A percentile compares a stretch with the other conserved stretches of the same genome.
Evolutionary conservation across 2,888 invertebrate species (phyloP).

Genomic region (Sicus ferrugineus): DNA sequence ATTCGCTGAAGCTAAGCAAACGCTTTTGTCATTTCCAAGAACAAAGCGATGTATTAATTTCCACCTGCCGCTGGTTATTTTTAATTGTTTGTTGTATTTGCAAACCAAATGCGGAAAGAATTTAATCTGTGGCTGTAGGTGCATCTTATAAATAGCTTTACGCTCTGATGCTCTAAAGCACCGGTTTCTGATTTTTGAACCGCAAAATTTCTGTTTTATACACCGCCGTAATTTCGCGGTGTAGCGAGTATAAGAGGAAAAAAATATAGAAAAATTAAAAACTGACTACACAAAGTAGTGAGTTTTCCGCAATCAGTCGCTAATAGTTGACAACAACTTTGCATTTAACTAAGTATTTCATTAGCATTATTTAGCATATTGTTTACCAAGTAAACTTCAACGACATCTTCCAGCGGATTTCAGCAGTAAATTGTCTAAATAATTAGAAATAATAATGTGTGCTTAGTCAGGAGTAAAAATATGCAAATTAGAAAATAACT

Average conservation of each 20-base stretch:
- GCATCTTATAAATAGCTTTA: not conserved
- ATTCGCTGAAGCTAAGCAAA: not conserved
- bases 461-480: not conserved
- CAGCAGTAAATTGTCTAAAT: not conserved
- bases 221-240: too few relatives aligned
- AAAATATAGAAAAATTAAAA: not conserved
- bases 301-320: not conserved
- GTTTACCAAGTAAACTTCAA: not conserved
- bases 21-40: not conserved
- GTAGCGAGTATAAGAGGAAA: not conserved
- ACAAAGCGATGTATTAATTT: not conserved
- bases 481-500: not conserved
- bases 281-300: not conserved
- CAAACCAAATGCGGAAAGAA: too few relatives aligned
- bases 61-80: too few relatives aligned
- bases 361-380: not conserved
- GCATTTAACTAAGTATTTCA: not conserved
- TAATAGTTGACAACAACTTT: not conserved
- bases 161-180: not conserved
- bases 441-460: not conserved
- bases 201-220: not conserved
- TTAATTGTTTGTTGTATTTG: too few relatives aligned
- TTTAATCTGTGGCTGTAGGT: too few relatives aligned
- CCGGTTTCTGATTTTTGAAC: not conserved
- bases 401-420: not conserved